Evolutionary conservation across 2,797 vertebrate species (phyloP), one percentile per base, ranked within the genome.

Genomic region (Tamandua tetradactyla): DNA sequence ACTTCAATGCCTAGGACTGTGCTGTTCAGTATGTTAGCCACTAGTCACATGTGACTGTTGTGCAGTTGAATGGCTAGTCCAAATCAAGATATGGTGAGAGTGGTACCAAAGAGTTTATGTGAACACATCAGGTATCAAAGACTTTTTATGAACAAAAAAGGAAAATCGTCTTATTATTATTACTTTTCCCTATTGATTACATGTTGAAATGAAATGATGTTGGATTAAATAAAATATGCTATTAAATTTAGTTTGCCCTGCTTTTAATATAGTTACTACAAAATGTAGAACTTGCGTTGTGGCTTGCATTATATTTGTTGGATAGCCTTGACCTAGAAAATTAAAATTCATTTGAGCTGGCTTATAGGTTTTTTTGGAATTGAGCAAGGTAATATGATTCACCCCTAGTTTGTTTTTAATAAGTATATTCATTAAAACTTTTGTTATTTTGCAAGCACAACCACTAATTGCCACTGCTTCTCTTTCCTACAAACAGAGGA

Each of bases 401-500:
- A 71, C 22, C 10, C 37, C 5, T 66, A 66, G n/a, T 75, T 91
- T 71, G 32, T 37, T 68, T 85, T 74, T 55, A 47, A 80, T 40
- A 61, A 37, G 42, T 55, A 35, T 27, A 9, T 76, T 59, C 7
- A 37, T 2, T 81, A 62, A 52, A 57, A 79, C 7, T 57, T 80
- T 80, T 30, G n/a, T 20, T 80, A 25, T 30, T 75, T 72, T 84
- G 14, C 22, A 47, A 18, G 68, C 27, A 86, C 62, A 81, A 40
- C 47, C 15, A 69, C 32, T 96, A 61, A 93, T 69, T 62, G 32
- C 86, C 44, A 25, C 74, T 35, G 5, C 93, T 95, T 96, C 25
- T 96, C 32, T 75, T 44, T 85, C 9, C 68, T 85, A 92, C 81
- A 1, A 96, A 93, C 97, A 99, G 99, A 98, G 99, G 99, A 91